phyloP scores from a whole-genome alignment of 2,113 vertebrate genomes.

The Grallaria varia region DNA sequence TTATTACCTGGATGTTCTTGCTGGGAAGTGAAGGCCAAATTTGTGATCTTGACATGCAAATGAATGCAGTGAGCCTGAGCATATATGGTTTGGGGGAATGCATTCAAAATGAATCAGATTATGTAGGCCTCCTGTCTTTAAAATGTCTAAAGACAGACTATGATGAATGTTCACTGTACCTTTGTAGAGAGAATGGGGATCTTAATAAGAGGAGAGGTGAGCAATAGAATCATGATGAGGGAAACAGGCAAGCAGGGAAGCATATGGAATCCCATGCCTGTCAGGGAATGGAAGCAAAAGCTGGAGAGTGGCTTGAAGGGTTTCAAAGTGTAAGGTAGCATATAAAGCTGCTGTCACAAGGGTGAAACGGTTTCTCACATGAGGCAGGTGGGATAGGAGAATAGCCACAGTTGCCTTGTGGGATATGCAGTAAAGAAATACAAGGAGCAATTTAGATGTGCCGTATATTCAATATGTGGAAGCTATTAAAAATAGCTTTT shows the following conservation, averaged over 20 bases:
- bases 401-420: neutral
- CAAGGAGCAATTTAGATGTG: neutral
- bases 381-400: neutral
- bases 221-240: accelerated
- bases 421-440: neutral
- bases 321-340: neutral
- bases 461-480: neutral
- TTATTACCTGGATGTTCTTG: neutral
- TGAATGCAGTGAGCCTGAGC: neutral
- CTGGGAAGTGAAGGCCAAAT: neutral
- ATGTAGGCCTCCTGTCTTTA: neutral
- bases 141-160: neutral
- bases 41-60: neutral
- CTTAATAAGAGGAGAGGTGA: neutral
- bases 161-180: neutral
- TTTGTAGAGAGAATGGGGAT: neutral
- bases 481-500: neutral
- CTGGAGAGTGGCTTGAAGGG: neutral
- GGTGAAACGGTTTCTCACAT: neutral
- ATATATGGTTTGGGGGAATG: neutral
- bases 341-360: neutral
- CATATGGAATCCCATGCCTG: accelerated
- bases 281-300: neutral
- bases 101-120: neutral
- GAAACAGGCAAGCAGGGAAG: accelerated